These are phyloP conservation scores for Felis catus DNA, from an alignment of 2,113 vertebrate species.

Conservation along the genomic window F.catus_Fca126_mat1.0 CM031414.1:84244001-84244500, in stretches of 20 bases:
- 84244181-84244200: not conserved
- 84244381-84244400: not conserved
- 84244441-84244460: not conserved
- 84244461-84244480: not conserved
- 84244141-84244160: not conserved
- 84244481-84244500: not conserved
- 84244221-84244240: too few relatives aligned
- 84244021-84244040: not conserved
- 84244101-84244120: not conserved
- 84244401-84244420: not conserved
- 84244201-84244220: fast-evolving
- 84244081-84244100: not conserved
- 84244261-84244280: not conserved
- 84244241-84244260: not conserved
- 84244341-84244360: not conserved
- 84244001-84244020: not conserved
- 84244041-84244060: not conserved
- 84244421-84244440: not conserved
- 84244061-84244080: not conserved
- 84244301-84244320: not conserved
- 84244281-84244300: not conserved
- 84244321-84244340: not conserved
- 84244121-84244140: not conserved
- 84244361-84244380: not conserved
- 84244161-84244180: not conserved